Conservation (phyloP, 2,797 vertebrate species). For the Chelonia mydas region DNA sequence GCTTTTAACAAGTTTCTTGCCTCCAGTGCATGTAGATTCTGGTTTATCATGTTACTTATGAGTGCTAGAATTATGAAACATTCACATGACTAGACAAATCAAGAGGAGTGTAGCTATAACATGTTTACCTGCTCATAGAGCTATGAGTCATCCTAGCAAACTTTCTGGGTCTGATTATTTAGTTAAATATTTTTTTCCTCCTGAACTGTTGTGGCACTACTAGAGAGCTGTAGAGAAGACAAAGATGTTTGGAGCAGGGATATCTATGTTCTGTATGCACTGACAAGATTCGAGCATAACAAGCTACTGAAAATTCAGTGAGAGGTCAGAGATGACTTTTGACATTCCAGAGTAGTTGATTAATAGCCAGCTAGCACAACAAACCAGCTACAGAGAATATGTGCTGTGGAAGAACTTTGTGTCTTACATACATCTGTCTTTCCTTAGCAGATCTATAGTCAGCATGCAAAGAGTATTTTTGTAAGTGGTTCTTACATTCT, state of each 20-base stretch:
- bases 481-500: neutral
- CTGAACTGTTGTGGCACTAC: neutral
- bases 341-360: neutral
- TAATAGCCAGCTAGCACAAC: neutral
- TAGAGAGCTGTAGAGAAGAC: neutral
- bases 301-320: neutral
- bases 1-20: neutral
- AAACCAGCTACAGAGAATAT: neutral
- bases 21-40: neutral
- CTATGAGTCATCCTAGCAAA: neutral
- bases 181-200: neutral
- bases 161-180: neutral
- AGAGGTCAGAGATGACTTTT: neutral
- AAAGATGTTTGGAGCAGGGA: neutral
- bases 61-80: neutral
- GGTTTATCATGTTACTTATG: neutral
- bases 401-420: neutral
- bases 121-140: neutral
- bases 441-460: neutral
- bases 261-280: neutral
- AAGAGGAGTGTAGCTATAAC: neutral
- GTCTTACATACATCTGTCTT: neutral
- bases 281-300: neutral
- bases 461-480: neutral
- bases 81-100: neutral